phyloP scores from a whole-genome alignment of 1,140 invertebrate species.

The Globodera ellingtonae region DNA sequence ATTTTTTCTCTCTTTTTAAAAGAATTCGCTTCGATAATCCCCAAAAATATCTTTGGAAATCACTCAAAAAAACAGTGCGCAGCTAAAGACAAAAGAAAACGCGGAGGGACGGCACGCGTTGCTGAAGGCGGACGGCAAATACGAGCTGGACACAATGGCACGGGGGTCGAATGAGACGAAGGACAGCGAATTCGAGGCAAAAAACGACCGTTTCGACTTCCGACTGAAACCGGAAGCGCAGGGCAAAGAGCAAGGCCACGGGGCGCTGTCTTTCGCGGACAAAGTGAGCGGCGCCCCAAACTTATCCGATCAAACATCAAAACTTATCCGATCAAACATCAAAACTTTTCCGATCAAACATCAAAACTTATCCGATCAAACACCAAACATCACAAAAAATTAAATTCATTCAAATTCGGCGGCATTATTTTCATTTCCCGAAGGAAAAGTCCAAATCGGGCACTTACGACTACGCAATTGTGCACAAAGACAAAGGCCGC shows the following conservation, averaged over 20 bases:
- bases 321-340: too few relatives aligned
- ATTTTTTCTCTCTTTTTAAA: too few relatives aligned
- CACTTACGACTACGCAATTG: conserved; percentile 61
- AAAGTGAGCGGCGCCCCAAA: conserved; percentile 30
- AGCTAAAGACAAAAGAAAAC: conserved; percentile 54
- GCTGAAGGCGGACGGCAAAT: conserved; percentile 63
- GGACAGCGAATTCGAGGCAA: conserved; percentile 58
- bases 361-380: background rate
- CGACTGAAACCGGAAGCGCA: conserved; percentile 57
- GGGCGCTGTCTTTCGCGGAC: conserved; percentile 55
- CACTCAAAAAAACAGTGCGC: conserved; percentile 43
- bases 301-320: too few relatives aligned
- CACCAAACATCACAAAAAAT: background rate
- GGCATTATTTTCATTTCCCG: background rate
- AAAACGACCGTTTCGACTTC: conserved; percentile 62
- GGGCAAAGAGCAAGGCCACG: conserved; percentile 54
- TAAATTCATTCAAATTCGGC: too few relatives aligned
- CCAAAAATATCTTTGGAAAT: too few relatives aligned
- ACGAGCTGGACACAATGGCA: conserved; percentile 63
- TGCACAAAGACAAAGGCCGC: conserved; percentile 54
- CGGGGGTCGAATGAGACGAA: conserved; percentile 53
- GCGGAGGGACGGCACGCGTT: conserved; percentile 54
- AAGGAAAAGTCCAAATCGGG: conserved; percentile 58
- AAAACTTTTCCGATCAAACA: background rate
- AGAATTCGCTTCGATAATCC: too few relatives aligned